A percentile compares a stretch with the other conserved stretches of the same genome.
Evolutionary conservation across 2,797 vertebrate genomes (phyloP).

Genomic region (Hipposideros larvatus): DNA sequence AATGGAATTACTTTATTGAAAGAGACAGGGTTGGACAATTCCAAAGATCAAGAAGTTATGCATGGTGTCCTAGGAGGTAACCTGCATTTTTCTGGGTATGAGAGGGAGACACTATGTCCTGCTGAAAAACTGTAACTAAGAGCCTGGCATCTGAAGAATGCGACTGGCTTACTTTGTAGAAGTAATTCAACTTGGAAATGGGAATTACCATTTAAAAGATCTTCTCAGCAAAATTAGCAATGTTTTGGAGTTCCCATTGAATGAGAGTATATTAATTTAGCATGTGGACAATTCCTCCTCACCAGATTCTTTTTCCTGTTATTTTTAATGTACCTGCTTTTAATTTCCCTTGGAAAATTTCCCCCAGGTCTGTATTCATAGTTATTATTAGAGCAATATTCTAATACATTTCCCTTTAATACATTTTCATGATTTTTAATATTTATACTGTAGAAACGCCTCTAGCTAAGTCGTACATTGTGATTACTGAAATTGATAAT

Average conservation of each 20-base stretch:
- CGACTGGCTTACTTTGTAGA: constrained; percentile 16
- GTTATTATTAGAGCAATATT: constrained; percentile 28
- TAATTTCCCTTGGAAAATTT: constrained; percentile 55
- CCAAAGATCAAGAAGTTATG: constrained; percentile 10
- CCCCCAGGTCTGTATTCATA: background rate
- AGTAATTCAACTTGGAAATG: constrained; percentile 51
- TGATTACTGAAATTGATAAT: constrained; percentile 9
- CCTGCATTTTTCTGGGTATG: background rate
- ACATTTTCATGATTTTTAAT: constrained; percentile 1
- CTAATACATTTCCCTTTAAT: background rate
- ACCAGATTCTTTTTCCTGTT: constrained; percentile 52
- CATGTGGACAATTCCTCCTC: constrained; percentile 52
- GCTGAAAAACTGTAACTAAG: background rate
- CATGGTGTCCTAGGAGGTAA: background rate
- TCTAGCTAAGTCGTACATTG: constrained; percentile 17
- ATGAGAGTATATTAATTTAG: background rate
- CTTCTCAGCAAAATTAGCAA: constrained; percentile 49
- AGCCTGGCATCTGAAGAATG: constrained; percentile 5
- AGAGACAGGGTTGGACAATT: background rate
- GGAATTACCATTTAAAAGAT: constrained; percentile 32
- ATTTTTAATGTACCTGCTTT: constrained; percentile 53
- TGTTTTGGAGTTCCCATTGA: background rate
- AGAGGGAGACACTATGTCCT: background rate
- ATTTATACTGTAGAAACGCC: background rate
- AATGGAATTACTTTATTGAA: constrained; percentile 50